Base-by-base conservation (phyloP, 2,797 vertebrate species). In the Artibeus jamaicensis region DNA sequence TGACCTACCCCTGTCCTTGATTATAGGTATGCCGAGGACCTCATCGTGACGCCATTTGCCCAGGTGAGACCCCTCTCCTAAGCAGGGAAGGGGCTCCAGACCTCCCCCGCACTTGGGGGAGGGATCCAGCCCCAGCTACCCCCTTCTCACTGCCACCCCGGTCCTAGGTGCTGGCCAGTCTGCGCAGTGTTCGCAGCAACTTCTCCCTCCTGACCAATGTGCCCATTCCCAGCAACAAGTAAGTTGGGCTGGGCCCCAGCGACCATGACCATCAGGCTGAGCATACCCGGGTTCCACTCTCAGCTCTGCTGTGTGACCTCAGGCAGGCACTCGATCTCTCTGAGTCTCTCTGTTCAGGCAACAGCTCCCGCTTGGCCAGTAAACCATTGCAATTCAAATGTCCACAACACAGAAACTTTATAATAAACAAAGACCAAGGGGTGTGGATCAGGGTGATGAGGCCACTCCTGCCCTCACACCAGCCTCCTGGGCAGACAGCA, bases 31-130 rank as follows among this genome's bases (percentile, higher is more conserved):
- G 98, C 99, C 1, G 99, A 99, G 98, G 99, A 99, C 98, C 99
- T 99, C 98, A 99, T 99, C 32, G 99, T 99, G 96, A 99, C 99
- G 19, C 99, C 99, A 37, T 99, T 99, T 34, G 99, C 99, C 98
- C 99, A 99, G 99, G 99, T 99, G 98, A 96, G 97, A 59, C 32
- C 71, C 24, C 19, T 62, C 44, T 57, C 26, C 59, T 21, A 48
- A 70, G 50, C n/a, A 79, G 39, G 50, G 50, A 74, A 57, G 16
- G 24, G n/a, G 24, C 55, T 32, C 53, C n/a, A 59, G 18, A 21
- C 11, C 3, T 70, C 19, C 50, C n/a, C 34, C 29, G 15, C 9
- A 5, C 9, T 2, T 24, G 77, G 81, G 71, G 29, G 67, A 15
- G 32, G 59, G 74, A 8, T 26, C 22, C 21, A 29, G 29, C 46